phyloP scores from a whole-genome alignment of 1,140 invertebrate genomes.

The Helicorthomorpha holstii region DNA sequence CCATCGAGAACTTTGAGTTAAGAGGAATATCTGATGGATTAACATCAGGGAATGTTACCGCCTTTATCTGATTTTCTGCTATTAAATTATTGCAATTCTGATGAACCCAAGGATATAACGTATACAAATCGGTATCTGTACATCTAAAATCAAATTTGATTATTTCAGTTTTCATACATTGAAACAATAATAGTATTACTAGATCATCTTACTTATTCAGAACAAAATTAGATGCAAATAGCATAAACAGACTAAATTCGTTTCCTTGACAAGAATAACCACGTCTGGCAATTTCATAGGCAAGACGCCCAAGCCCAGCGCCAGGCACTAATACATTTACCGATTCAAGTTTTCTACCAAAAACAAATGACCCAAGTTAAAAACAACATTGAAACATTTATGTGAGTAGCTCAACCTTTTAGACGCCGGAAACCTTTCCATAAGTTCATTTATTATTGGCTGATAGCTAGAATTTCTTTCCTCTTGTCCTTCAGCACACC shows the following conservation, averaged over 20 bases:
- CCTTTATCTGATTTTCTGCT: slow-evolving; percentile 57
- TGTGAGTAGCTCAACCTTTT: not conserved
- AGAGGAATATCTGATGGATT: slow-evolving; percentile 48
- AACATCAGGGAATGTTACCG: slow-evolving; percentile 76
- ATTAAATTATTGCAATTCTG: slow-evolving; percentile 77
- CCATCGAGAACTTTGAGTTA: slow-evolving; percentile 74
- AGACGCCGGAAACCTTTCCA: not conserved
- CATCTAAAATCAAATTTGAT: slow-evolving; percentile 30
- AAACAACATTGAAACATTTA: not conserved
- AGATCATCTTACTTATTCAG: slow-evolving; percentile 54
- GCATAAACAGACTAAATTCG: slow-evolving; percentile 94
- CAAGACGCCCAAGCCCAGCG: slow-evolving; percentile 78
- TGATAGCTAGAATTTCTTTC: slow-evolving; percentile 78
- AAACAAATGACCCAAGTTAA: slow-evolving; percentile 6
- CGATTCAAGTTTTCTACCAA: slow-evolving; percentile 28
- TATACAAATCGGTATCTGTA: slow-evolving; percentile 34
- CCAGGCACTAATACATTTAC: slow-evolving; percentile 81
- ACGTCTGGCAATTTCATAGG: slow-evolving; percentile 74
- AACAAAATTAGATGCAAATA: slow-evolving; percentile 89
- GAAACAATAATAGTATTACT: not conserved
- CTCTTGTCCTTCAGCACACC: slow-evolving; percentile 62
- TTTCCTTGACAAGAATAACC: slow-evolving; percentile 92
- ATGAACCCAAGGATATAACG: slow-evolving; percentile 83
- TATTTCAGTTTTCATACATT: not conserved
- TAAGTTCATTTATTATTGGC: slow-evolving; percentile 63